Base-by-base conservation (phyloP, 2,113 vertebrate genomes). In the Erinaceus europaeus region DNA sequence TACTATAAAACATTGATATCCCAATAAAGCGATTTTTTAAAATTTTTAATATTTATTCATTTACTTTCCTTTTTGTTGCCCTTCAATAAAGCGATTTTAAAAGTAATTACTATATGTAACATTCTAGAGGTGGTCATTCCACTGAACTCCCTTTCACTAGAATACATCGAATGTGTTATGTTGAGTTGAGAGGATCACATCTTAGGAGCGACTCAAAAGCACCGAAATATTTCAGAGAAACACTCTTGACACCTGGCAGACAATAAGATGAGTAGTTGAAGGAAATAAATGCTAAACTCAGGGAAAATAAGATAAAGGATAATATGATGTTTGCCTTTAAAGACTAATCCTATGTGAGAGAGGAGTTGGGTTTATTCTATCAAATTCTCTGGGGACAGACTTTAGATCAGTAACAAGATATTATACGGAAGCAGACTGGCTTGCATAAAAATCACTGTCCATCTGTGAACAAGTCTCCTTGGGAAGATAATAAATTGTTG, bases 171-270 rank as follows among this genome's bases (percentile, higher is more conserved):
- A 88, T 80, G 20, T 88, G 55, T 34, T 53, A 48, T 65, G 79
- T 71, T 72, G 50, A 67, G 50, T 76, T 88, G 57, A 68, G 18
- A 94, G n/a, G n/a, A 90, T 90, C 29, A 68, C 50, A 62, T 27
- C 83, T 72, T 55, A 68, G 62, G 36, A 67, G 34, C 13, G n/a
- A 77, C 29, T 85, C 23, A 82, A 68, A 84, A 74, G 14, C 25
- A 46, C 5, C 81, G 55, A 15, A 42, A 52, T 88, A 62, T 86
- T 78, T 82, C 71, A 88, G 59, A 86, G 44, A 36, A 52, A 23
- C 72, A 62, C 44, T 67, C 32, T 13, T 29, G 9, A 76, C 18
- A 74, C 88, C 11, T 68, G 57, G 48, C 6, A 46, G 4, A 62
- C 7, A 84, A 74, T 38, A 82, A 83, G 15, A 75, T 62, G 13